Base-by-base conservation (phyloP, 2,113 vertebrate species). In the Leptobrachium leishanense region DNA sequence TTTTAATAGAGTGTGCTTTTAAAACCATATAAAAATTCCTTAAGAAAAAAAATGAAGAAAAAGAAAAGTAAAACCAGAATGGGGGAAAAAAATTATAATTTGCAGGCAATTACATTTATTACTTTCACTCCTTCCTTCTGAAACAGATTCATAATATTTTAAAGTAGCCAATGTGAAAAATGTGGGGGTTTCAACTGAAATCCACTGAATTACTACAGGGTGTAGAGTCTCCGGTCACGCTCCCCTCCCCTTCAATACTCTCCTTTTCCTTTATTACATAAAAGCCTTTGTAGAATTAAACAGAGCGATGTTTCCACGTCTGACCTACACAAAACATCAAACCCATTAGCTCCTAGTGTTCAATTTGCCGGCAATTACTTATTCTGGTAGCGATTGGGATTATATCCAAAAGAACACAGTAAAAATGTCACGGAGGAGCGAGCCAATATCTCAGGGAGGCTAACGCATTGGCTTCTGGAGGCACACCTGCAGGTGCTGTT, bases 361-460 rank as follows among this genome's bases (percentile, higher is more conserved):
- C 78, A 74, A 74, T 81, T 81, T 74, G 78, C 71, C 68, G 74
- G 78, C 72, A 81, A 81, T 81, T 74, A 81, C 78, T 81, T 81
- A 81, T 81, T 81, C 71, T 42, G 72, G 74, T 74, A 81, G 78
- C 78, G 59, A 81, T 81, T 81, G 78, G 78, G 78, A 81, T 81
- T 81, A 81, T 68, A 73, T 81, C 78, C 78, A 81, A 81, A 80
- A 68, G 78, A 74, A 67, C 64, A 57, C 66, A 74, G 78, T 68
- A 81, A 74, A 68, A 31, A 74, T 81, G 68, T 81, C 65, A 74
- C 68, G 78, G 71, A 50, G 59, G 71, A 81, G 65, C 46, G 65
- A 74, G 43, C 78, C 78, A 71, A 44, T 53, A 81, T 74, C 78
- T 74, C 64, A 62, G 13, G 50, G 77, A 74, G 57, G 43, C 40